Conservation (phyloP, 2,888 invertebrate species). For the Temnothorax rugatulus region DNA sequence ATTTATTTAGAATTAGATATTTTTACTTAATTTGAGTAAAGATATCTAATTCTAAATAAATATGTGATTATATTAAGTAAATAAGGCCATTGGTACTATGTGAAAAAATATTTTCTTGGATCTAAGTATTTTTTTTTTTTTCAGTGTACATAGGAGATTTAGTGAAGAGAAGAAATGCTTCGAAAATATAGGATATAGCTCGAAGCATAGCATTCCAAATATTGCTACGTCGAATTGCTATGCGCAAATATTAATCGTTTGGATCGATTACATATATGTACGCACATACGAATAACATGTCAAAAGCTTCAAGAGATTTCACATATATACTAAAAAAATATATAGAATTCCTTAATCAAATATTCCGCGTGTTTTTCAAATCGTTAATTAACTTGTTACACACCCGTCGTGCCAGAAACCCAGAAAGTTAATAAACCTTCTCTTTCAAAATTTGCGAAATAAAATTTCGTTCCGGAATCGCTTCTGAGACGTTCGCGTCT, state of each 20-base stretch:
- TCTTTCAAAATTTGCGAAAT: background rate
- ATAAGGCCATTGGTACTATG: too few relatives aligned
- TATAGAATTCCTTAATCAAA: background rate
- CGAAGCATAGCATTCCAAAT: background rate
- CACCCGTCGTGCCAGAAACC: background rate
- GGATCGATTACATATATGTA: background rate
- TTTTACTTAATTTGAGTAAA: too few relatives aligned
- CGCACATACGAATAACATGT: background rate
- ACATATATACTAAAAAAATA: conserved; percentile 4
- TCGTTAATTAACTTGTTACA: conserved; percentile 19
- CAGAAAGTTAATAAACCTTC: background rate
- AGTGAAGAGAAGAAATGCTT: conserved; percentile 35
- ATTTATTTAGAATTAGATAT: too few relatives aligned
- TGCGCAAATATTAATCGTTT: conserved; percentile 24
- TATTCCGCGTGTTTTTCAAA: background rate
- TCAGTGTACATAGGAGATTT: conserved; percentile 17
- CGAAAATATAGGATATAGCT: conserved; percentile 12
- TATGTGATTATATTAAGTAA: too few relatives aligned
- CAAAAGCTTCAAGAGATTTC: background rate
- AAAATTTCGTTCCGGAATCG: background rate
- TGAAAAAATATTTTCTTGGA: too few relatives aligned
- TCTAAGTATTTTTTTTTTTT: too few relatives aligned
- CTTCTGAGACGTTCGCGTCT: background rate
- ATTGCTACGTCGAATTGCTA: conserved; percentile 3
- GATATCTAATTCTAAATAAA: too few relatives aligned